phyloP scores from a whole-genome alignment of 2,888 invertebrate species.

The Dione juno region DNA sequence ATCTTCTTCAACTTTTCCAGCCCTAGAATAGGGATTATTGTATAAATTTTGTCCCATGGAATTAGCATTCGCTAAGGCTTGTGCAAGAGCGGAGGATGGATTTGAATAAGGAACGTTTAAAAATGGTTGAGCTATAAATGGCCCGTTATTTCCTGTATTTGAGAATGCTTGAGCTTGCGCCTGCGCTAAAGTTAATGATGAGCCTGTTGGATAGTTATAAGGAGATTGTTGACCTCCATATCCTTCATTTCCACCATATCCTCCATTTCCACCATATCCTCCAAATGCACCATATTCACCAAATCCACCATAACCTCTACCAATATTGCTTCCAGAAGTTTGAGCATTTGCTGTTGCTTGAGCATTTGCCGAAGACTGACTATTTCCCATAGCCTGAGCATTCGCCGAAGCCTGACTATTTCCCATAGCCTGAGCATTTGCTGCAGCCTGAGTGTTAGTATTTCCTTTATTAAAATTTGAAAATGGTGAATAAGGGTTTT shows the following conservation, averaged over 20 bases:
- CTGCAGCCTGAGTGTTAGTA: neutral
- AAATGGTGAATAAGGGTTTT: neutral
- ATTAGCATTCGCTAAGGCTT: slow-evolving; percentile 31
- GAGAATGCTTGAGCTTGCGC: slow-evolving; percentile 39
- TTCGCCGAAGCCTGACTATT: slow-evolving; percentile 4
- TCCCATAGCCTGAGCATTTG: slow-evolving; percentile 1
- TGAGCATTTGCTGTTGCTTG: slow-evolving; percentile 38
- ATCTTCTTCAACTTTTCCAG: neutral
- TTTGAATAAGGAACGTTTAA: neutral
- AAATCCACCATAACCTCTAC: neutral
- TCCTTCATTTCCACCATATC: neutral
- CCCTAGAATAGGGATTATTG: neutral
- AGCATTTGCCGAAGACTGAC: slow-evolving; percentile 21
- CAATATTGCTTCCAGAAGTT: neutral
- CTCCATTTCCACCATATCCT: neutral
- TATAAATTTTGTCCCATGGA: neutral
- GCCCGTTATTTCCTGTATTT: slow-evolving; percentile 9
- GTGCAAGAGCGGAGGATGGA: slow-evolving; percentile 26
- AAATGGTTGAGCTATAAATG: neutral
- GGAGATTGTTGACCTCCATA: neutral
- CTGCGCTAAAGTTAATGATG: slow-evolving; percentile 22
- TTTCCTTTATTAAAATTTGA: slow-evolving; percentile 4
- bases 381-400: no score
- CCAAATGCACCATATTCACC: neutral
- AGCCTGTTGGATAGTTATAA: neutral